phyloP scores from a whole-genome alignment of 1,140 invertebrate species.

The Lutraria rhynchaena region DNA sequence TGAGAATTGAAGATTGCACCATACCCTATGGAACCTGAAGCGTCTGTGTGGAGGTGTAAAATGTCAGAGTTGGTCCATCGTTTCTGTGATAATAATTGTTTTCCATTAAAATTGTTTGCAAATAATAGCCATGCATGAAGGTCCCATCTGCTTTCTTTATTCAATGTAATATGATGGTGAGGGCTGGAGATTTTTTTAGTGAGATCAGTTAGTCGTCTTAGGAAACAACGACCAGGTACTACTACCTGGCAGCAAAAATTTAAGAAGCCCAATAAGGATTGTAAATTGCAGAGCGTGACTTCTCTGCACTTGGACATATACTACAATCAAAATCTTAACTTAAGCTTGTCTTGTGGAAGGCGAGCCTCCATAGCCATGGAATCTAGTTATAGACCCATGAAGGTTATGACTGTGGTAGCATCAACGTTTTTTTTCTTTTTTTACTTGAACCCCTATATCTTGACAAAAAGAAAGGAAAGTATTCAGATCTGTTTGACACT shows the following conservation, averaged over 20 bases:
- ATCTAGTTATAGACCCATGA: constrained; percentile 13
- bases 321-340: too few relatives aligned
- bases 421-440: constrained; percentile 9
- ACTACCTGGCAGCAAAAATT: constrained; percentile 48
- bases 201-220: constrained; percentile 43
- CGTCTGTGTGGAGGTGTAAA: constrained; percentile 51
- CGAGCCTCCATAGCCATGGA: not conserved
- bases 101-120: constrained; percentile 49
- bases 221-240: constrained; percentile 18
- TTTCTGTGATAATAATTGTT: constrained; percentile 31
- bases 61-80: constrained; percentile 11
- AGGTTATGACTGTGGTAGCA: not conserved
- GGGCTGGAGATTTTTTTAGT: constrained; percentile 39
- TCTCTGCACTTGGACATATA: not conserved
- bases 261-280: constrained; percentile 35
- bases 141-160: constrained; percentile 22
- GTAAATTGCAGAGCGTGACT: constrained; percentile 37
- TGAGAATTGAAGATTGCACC: constrained; percentile 33
- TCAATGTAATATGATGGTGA: constrained; percentile 41
- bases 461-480: constrained; percentile 8
- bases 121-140: constrained; percentile 35
- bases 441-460: constrained; percentile 5
- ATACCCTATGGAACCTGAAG: constrained; percentile 32
- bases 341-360: too few relatives aligned
- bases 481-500: constrained; percentile 11